These are phyloP conservation scores for Lamprotornis superbus DNA, from an alignment of 2,113 vertebrate genomes.

Conservation along the genomic window DNA sequence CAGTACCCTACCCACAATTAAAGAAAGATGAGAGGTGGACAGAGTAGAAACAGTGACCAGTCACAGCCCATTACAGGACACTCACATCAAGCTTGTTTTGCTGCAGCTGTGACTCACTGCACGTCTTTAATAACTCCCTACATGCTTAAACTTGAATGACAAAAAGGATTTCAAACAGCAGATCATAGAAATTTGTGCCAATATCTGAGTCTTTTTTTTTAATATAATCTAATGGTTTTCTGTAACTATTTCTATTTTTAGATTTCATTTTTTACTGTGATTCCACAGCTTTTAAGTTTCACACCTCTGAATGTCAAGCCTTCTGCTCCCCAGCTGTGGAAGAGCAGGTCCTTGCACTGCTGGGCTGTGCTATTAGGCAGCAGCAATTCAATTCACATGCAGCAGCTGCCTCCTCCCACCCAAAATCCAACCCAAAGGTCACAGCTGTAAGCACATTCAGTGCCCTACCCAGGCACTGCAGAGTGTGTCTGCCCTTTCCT, in stretches of 20 bases:
- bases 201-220: not conserved
- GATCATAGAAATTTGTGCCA: not conserved
- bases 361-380: not conserved
- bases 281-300: not conserved
- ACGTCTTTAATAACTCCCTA: not conserved
- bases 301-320: not conserved
- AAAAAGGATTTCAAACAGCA: not conserved
- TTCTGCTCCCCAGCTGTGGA: not conserved
- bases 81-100: not conserved
- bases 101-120: not conserved
- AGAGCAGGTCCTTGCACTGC: not conserved
- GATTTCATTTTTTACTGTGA: not conserved
- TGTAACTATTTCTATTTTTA: not conserved
- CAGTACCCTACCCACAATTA: not conserved
- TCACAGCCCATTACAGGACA: not conserved
- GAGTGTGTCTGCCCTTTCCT: accelerated
- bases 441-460: not conserved
- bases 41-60: not conserved
- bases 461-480: not conserved
- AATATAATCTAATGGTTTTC: not conserved
- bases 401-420: not conserved
- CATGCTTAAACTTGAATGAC: not conserved
- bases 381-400: not conserved
- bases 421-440: accelerated
- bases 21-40: not conserved